These are phyloP conservation scores for Orientallactaga bullata DNA, from an alignment of 2,113 vertebrate genomes.

Conservation along the genomic window DNA sequence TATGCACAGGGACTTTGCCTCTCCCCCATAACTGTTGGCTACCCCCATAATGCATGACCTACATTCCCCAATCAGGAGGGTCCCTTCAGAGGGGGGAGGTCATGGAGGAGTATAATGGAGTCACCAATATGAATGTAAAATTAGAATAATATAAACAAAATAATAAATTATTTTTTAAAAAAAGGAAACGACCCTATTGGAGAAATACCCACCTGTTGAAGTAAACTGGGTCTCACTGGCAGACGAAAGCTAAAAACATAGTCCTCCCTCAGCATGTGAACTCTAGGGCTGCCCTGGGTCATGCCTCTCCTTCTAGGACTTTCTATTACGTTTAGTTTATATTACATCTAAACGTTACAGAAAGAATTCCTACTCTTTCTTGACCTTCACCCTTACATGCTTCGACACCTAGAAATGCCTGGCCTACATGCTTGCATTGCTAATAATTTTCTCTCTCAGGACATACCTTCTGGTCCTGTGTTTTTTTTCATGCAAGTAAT, in stretches of 20 bases:
- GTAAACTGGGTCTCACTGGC: not conserved
- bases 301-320: constrained; percentile 16
- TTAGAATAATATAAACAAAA: no score
- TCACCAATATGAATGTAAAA: no score
- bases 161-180: no score
- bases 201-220: not conserved
- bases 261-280: not conserved
- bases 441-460: constrained; percentile 48
- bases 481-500: constrained; percentile 41
- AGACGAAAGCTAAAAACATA: not conserved
- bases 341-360: constrained; percentile 47
- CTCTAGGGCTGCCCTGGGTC: not conserved
- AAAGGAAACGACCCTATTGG: not conserved
- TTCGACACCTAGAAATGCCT: constrained; percentile 40
- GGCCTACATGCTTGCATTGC: not conserved
- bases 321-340: not conserved
- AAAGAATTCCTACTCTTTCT: not conserved
- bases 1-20: no score
- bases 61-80: no score
- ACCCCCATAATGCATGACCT: no score
- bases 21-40: no score
- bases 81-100: no score
- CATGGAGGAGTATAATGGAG: no score
- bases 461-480: constrained; percentile 46
- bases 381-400: constrained; percentile 3